Evolutionary conservation across 2,113 vertebrate genomes (phyloP).

Genomic region (Clarias macrocephalus): DNA sequence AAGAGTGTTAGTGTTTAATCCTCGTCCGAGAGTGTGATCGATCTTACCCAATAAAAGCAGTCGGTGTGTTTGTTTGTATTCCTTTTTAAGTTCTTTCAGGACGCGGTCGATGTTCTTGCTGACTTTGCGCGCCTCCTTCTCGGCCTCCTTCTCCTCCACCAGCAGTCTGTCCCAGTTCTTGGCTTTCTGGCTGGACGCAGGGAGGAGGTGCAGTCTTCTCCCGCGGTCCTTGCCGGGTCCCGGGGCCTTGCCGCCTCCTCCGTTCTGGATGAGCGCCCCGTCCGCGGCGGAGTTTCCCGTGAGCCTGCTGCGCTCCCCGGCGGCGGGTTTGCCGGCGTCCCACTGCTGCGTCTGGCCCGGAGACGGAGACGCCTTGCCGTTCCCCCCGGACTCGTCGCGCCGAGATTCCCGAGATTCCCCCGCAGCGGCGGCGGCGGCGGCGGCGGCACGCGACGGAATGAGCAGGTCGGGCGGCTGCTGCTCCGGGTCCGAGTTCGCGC

Average conservation of each 20-base stretch:
- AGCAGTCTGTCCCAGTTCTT: constrained; percentile 86
- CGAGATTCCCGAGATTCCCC: constrained; percentile 66
- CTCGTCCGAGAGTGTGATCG: background rate
- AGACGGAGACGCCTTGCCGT: constrained; percentile 63
- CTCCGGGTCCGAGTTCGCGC: constrained; percentile 76
- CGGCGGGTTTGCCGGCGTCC: constrained; percentile 70
- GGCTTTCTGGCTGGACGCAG: constrained; percentile 74
- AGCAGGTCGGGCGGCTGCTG: constrained; percentile 70
- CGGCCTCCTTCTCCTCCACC: constrained; percentile 88
- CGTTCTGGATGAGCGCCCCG: constrained; percentile 76
- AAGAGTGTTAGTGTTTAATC: too few species aligned
- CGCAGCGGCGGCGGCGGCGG: too few species aligned
- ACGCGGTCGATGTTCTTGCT: constrained; percentile 88
- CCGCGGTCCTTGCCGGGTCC: constrained; percentile 66
- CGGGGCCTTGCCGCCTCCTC: constrained; percentile 56
- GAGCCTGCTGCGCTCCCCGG: constrained; percentile 68
- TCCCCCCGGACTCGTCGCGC: constrained; percentile 71
- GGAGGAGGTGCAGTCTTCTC: constrained; percentile 71
- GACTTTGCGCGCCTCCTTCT: constrained; percentile 88
- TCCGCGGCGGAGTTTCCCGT: constrained; percentile 70
- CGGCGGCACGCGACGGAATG: constrained; percentile 59
- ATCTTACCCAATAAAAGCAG: constrained; percentile 89
- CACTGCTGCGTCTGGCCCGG: constrained; percentile 67
- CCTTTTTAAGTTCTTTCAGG: constrained; percentile 88
- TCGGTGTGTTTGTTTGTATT: constrained; percentile 91